phyloP scores from a whole-genome alignment of 2,113 vertebrate species.

The Glareola pratincola region DNA sequence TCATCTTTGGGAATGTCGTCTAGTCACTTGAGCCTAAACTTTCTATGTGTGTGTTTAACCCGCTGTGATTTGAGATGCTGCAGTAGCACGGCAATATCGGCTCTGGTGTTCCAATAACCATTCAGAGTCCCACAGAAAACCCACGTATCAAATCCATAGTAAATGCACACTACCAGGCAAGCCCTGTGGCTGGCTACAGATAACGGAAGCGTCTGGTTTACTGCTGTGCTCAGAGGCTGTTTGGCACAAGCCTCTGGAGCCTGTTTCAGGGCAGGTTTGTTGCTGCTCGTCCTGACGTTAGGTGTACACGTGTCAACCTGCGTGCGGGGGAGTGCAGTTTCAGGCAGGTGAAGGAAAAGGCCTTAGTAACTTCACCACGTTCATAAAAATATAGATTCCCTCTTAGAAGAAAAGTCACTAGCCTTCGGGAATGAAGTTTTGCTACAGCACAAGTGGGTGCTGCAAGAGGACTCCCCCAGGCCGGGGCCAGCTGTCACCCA shows the following conservation, averaged over 20 bases:
- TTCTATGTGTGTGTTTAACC: not conserved
- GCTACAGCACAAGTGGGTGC: not conserved
- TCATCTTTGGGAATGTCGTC: not conserved
- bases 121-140: not conserved
- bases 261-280: not conserved
- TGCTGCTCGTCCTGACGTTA: not conserved
- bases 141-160: not conserved
- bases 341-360: not conserved
- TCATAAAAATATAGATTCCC: not conserved
- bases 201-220: not conserved
- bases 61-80: not conserved
- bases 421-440: not conserved
- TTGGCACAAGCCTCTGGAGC: not conserved
- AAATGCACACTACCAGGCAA: not conserved
- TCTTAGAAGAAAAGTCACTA: not conserved
- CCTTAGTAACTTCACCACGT: not conserved
- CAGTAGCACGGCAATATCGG: not conserved
- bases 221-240: not conserved
- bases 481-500: fast-evolving
- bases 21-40: not conserved
- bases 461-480: not conserved
- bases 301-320: not conserved
- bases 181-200: not conserved
- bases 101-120: not conserved
- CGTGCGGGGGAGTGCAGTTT: not conserved